Base-by-base conservation (phyloP, 1,140 invertebrate species). In the Pemphigus obesinymphae region DNA sequence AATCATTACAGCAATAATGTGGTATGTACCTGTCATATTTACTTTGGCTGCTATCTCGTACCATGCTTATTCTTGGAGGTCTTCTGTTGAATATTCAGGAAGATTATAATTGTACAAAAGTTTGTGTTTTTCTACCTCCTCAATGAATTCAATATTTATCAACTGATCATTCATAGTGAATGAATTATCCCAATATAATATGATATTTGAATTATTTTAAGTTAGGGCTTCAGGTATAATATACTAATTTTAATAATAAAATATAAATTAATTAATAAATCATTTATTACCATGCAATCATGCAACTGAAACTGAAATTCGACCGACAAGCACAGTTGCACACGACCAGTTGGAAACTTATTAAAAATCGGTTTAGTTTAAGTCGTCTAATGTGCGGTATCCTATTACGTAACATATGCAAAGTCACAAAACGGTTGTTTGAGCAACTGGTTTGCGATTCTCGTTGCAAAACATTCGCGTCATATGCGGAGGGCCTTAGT, bases 21-120 rank as follows among this genome's bases (percentile, higher is more conserved):
- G 23, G 26, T 78, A 83, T 61, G 75, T 82, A 85, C 84, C 83
- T 83, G 84, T 75, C 81, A 83, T 70, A 58, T 83, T 82, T 61
- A 85, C 55, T 82, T 83, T 70, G 70, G 80, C 70, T 61, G 82
- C 82, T 8, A 85, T 75, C 40, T 84, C 75, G 37, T 80, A 20
- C 85, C 84, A 85, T 45, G 85, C 84, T 82, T 85, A 84, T 50
- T 85, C 85, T n/a, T 84, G 85, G 5, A 84, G 48, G 83, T 85
- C 83, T 82, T 83, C 85, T 72, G 75, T 85, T 23, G 84, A 85
- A 80, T 85, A 85, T 40, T 82, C 84, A 29, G 84, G 11, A 82
- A 85, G 80, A 31, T 83, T 83, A 61, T 72, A 83, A 83, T 85
- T 85, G 82, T 85, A 85, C 40, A 85, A 82, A 63, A 68, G 43